Evolutionary conservation across 2,888 invertebrate species (phyloP), one percentile per base, ranked within the genome.

Genomic region (Cephus spinipes): DNA sequence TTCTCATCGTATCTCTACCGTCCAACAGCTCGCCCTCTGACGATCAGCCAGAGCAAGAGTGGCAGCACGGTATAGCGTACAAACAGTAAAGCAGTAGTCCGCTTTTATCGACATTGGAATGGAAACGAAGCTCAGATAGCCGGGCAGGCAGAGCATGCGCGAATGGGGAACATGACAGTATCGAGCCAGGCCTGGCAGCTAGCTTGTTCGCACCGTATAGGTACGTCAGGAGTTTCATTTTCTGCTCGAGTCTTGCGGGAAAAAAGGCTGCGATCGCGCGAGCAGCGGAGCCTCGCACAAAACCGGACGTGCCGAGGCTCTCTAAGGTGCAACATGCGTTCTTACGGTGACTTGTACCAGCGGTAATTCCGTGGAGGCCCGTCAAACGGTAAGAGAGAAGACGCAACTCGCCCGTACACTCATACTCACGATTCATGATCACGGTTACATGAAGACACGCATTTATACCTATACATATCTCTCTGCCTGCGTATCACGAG

Each of bases 171-270:
- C 80, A 83, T 83, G 85, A 87, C 87, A 87, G 89, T 91, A 91
- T 91, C 90, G 91, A 91, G 88, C 91, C 89, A 89, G 89, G 86
- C 89, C 81, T 79, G 80, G 83, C 83, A 82, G 86, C 88, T 88
- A 87, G 89, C 85, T 84, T 34, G 33, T 33, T 32, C 32, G 71
- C 71, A 69, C 32, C n/a, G 71, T 69, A 32, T 69, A 32, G 31
- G 71, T 69, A 69, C 71, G 71, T 69, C 71, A 69, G 71, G 30
- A 69, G 71, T 31, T 69, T 69, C 32, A 6, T 32, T 69, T 69
- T 69, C 71, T 32, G 71, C 31, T 32, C 71, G 71, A 69, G 71
- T 69, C 4, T 69, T 32, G 32, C 31, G 71, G 31, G 40, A 40
- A 40, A 40, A 40, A 40, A 40, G 40, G 40, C 40, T 40, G 40